Base-by-base conservation (phyloP, 2,797 vertebrate genomes). In the Myiotriccus ornatus region DNA sequence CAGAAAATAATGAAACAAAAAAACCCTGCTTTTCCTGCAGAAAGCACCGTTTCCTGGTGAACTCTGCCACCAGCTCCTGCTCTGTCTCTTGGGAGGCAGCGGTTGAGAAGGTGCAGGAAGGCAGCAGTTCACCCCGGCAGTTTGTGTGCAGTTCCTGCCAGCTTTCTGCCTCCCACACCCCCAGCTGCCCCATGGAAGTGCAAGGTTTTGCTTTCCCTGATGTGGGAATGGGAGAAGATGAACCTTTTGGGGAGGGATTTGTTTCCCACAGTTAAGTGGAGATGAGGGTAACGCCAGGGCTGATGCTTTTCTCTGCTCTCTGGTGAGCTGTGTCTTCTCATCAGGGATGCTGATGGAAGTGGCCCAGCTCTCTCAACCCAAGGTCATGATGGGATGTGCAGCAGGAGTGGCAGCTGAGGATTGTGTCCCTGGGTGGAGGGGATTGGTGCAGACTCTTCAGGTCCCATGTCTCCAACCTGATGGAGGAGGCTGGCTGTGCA, bases 11-110 rank as follows among this genome's bases (percentile, higher is more conserved):
- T 65, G 65, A 74, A 86, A 69, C 27, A 7, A 84, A 65, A 69
- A 77, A 81, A 46, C 4, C n/a, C n/a, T 4, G 67, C 49, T 93
- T 95, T 94, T 94, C 82, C 91, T 93, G 91, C 71, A 91, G 91
- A 94, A 93, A 93, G 47, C 84, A 75, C 82, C 47, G 0, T 89
- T 94, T 92, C 85, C 73, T 89, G 62, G 47, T 1, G 34, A 88
- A 75, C 27, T 84, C 67, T 91, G 63, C 65, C 70, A 88, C 59
- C 55, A 56, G 63, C 59, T 94, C 88, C 77, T 3, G 1, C 75
- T 30, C 19, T 62, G 80, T 79, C 88, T 60, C 90, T 84, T 68
- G 90, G 77, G 87, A 96, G 65, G 39, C 4, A 5, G 0, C 3
- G 60, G 69, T 62, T 83, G 79, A 92, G 76, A 81, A 81, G 78